phyloP scores from a whole-genome alignment of 1,140 invertebrate genomes.

The Drosophila pandora region DNA sequence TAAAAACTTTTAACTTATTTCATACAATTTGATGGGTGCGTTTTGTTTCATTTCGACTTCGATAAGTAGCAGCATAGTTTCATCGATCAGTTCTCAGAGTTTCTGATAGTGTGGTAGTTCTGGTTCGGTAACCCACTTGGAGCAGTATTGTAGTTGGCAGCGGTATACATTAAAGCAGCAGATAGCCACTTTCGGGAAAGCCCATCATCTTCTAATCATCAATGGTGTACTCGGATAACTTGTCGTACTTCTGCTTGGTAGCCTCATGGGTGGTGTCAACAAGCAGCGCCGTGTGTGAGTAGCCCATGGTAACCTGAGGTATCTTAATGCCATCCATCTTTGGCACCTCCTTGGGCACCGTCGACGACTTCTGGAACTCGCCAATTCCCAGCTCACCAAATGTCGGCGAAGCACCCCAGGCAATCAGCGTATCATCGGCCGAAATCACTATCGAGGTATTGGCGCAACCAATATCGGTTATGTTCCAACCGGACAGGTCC shows the following conservation, averaged over 20 bases:
- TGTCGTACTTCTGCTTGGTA: conserved; percentile 84
- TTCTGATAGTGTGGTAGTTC: conserved; percentile 41
- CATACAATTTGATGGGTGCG: conserved; percentile 42
- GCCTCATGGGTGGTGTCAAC: conserved; percentile 84
- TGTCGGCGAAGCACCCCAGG: conserved; percentile 95
- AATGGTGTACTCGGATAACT: conserved; percentile 84
- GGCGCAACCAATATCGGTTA: conserved; percentile 91
- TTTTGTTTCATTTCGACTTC: conserved; percentile 24
- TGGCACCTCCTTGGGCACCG: conserved; percentile 94
- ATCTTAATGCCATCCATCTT: conserved; percentile 92
- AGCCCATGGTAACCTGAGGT: conserved; percentile 92
- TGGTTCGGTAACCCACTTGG: conserved; percentile 41
- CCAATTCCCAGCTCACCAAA: conserved; percentile 96
- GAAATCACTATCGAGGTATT: conserved; percentile 93
- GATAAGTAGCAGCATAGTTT: conserved; percentile 76
- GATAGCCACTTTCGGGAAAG: conserved; percentile 27
- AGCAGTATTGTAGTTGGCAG: conserved; percentile 77
- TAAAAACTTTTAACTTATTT: conserved; percentile 63
- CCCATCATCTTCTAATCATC: conserved; percentile 70
- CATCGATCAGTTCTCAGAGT: conserved; percentile 75
- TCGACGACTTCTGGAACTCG: conserved; percentile 94
- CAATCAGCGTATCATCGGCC: conserved; percentile 95
- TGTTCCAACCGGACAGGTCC: conserved; percentile 95
- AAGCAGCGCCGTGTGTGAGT: conserved; percentile 91
- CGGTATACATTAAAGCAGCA: conserved; percentile 50